Percentiles rank a stretch among this genome's conserved stretches.
Evolutionary conservation across 1,140 invertebrate species (phyloP).

Genomic region (Drusus annulatus): DNA sequence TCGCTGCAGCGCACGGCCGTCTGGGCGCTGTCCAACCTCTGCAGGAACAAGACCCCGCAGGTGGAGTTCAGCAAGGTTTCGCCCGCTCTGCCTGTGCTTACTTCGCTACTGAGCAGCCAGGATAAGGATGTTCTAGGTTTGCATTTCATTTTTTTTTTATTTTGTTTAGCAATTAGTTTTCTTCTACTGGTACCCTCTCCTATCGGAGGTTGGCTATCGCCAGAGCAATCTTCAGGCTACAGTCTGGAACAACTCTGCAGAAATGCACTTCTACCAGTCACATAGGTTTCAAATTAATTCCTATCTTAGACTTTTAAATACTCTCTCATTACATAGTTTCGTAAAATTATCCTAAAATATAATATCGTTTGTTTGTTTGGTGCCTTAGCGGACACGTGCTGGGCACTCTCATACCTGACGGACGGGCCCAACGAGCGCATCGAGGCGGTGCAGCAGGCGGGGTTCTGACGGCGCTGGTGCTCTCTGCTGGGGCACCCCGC

Average conservation of each 20-base stretch:
- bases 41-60: conserved; percentile 92
- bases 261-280: no score
- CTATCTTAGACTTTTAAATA: no score
- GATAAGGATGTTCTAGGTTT: conserved; percentile 85
- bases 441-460: conserved; percentile 82
- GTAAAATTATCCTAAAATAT: no score
- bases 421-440: conserved; percentile 96
- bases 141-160: conserved; percentile 1
- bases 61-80: conserved; percentile 82
- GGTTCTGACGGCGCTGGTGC: conserved; percentile 83
- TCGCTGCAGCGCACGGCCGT: conserved; percentile 77
- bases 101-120: conserved; percentile 80
- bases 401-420: conserved; percentile 96
- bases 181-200: no score
- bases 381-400: conserved; percentile 88
- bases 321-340: no score
- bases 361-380: no score
- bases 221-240: no score
- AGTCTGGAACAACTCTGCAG: no score
- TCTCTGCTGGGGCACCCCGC: conserved; percentile 82
- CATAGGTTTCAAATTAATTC: no score
- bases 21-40: conserved; percentile 95
- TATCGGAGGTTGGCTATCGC: no score
- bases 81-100: conserved; percentile 86
- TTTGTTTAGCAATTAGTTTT: no score